These are phyloP conservation scores for Myripristis murdjan DNA, from an alignment of 2,797 vertebrate genomes.

Conservation along the genomic window DNA sequence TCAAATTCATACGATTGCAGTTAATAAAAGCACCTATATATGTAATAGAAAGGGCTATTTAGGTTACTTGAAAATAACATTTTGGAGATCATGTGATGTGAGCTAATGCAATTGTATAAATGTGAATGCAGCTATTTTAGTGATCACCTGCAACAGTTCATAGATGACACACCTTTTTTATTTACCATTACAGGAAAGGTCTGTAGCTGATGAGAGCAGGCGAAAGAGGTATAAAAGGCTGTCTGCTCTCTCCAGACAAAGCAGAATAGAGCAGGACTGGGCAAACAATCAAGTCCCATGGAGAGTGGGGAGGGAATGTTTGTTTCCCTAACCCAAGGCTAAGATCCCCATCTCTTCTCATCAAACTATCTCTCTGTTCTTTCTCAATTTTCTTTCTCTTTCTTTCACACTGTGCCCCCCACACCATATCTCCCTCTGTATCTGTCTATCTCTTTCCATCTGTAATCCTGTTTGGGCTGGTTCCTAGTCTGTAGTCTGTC, in stretches of 20 bases:
- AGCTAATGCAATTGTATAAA: too few relatives aligned
- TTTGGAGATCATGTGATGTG: too few relatives aligned
- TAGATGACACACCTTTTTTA: too few relatives aligned
- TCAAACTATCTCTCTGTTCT: conserved; percentile 20
- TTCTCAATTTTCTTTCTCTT: conserved; percentile 27
- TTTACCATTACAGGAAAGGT: conserved; percentile 2
- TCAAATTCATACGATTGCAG: too few relatives aligned
- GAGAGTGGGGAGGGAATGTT: conserved; percentile 42
- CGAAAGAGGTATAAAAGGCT: conserved; percentile 21
- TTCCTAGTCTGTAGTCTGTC: conserved; percentile 70
- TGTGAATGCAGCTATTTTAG: too few relatives aligned
- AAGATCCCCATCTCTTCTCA: conserved; percentile 41
- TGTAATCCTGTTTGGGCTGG: conserved; percentile 74
- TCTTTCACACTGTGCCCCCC: conserved; percentile 31
- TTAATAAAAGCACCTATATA: too few relatives aligned
- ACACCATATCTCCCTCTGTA: conserved; percentile 23
- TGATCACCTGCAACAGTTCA: too few relatives aligned
- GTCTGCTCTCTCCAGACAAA: conserved; percentile 35
- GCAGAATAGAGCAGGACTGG: conserved; percentile 28
- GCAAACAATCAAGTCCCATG: conserved; percentile 50
- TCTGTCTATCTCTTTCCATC: conserved; percentile 29
- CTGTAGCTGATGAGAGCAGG: conserved; percentile 3
- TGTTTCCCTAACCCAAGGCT: conserved; percentile 49
- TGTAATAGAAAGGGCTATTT: too few relatives aligned
- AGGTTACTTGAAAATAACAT: too few relatives aligned